Percentiles rank a stretch among this genome's conserved stretches.
These are phyloP conservation scores for Hippolais icterina DNA, from an alignment of 2,113 vertebrate genomes.

Conservation along the genomic window DNA sequence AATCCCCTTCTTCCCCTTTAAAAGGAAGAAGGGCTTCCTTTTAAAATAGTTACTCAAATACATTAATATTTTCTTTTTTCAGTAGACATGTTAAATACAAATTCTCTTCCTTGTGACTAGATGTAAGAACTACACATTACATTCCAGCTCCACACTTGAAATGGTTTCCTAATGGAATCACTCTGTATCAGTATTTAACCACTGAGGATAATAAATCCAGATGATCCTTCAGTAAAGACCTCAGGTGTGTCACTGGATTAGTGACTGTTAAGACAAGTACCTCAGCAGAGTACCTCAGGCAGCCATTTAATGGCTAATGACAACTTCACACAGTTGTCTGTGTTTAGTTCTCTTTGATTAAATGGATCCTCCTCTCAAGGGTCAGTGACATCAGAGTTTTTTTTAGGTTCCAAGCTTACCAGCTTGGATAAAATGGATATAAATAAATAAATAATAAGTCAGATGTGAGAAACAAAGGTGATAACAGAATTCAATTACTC, in stretches of 20 bases:
- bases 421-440: constrained; percentile 10
- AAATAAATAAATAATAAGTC: not conserved
- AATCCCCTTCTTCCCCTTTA: no score
- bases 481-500: constrained; percentile 62
- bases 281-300: not conserved
- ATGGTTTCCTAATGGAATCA: not conserved
- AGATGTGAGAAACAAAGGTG: constrained; percentile 43
- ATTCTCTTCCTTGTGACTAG: not conserved
- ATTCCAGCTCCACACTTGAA: not conserved
- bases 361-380: not conserved
- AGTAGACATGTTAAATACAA: not conserved
- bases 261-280: not conserved
- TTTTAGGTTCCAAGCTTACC: not conserved
- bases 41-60: not conserved
- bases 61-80: not conserved
- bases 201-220: not conserved
- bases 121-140: not conserved
- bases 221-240: not conserved
- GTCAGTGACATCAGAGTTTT: not conserved
- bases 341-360: not conserved
- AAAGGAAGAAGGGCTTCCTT: not conserved
- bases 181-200: not conserved
- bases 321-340: not conserved
- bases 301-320: not conserved
- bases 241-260: not conserved